Evolutionary conservation across 1,140 invertebrate genomes (phyloP), one percentile per base, ranked within the genome.

Genomic region (Drosophila novamexicana): DNA sequence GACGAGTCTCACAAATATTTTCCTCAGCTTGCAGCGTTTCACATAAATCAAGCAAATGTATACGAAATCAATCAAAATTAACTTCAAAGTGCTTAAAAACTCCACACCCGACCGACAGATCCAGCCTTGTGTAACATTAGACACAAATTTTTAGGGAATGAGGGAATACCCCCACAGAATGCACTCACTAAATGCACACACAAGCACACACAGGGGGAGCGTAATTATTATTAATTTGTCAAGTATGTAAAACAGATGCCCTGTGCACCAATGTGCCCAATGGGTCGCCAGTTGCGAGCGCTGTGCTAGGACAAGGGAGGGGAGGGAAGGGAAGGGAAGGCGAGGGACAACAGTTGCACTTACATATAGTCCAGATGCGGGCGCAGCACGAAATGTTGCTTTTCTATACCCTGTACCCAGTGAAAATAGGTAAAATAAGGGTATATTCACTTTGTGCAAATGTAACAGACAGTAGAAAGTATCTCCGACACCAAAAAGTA

Each of bases 161-260:
- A 40, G 75, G 75, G 47, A 42, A 70, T 57, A 56, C 39, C 52
- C 50, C 29, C 67, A 76, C 42, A 54, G 61, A 61, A 49, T 73
- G 70, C 56, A 59, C 52, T 57, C 58, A 71, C 56, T 57, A 61
- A 45, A 42, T 40, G 44, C 54, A 45, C 32, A 62, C 61, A 66
- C 65, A 63, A 6, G 47, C 29, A 50, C n/a, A 53, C 54, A 2
- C 36, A 34, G 22, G 81, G 58, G 68, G 66, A 81, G 75, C 65
- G 83, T 88, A 88, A 86, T 88, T 86, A 83, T 88, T 86, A 88
- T 88, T 77, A 88, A 88, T 86, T 86, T 86, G 83, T 86, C 83
- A 88, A 88, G 84, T 88, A 83, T 88, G 79, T 83, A 88, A 89
- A 89, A 89, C 84, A 88, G 84, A 88, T 88, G 83, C 83, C 77